These are phyloP conservation scores for Bruchidius siliquastri DNA, from an alignment of 2,888 invertebrate species.

Conservation along the genomic window DNA sequence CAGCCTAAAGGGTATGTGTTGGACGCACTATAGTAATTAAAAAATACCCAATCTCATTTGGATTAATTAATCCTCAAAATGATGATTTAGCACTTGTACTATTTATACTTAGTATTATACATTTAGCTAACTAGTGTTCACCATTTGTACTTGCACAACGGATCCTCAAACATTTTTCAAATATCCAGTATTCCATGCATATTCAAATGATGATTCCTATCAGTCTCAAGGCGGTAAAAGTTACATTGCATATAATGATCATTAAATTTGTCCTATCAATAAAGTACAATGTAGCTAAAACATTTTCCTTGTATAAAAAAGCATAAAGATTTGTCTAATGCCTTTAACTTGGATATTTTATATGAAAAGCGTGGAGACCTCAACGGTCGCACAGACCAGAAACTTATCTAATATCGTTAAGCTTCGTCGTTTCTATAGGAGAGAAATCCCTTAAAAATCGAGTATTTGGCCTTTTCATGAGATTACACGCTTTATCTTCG, in stretches of 20 bases:
- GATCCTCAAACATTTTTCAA: too few relatives aligned
- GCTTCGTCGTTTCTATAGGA: not conserved
- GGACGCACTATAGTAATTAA: too few relatives aligned
- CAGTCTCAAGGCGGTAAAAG: too few relatives aligned
- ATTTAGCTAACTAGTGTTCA: too few relatives aligned
- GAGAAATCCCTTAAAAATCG: not conserved
- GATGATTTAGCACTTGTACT: too few relatives aligned
- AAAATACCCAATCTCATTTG: too few relatives aligned
- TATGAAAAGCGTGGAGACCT: not conserved
- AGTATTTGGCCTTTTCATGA: not conserved
- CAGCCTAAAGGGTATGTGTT: too few relatives aligned
- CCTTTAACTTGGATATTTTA: not conserved
- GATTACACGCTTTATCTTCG: not conserved
- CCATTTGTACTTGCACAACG: too few relatives aligned
- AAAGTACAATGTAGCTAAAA: not conserved
- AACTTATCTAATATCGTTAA: not conserved
- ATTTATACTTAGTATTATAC: too few relatives aligned
- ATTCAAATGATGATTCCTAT: too few relatives aligned
- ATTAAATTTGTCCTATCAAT: not conserved
- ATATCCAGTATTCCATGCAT: too few relatives aligned
- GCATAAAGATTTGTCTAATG: not conserved
- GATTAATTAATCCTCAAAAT: too few relatives aligned
- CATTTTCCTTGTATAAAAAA: not conserved
- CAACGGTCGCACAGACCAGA: not conserved
- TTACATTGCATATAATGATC: not conserved